Conservation (phyloP, 2,888 invertebrate genomes). For the Lasioglossum villosulum region DNA sequence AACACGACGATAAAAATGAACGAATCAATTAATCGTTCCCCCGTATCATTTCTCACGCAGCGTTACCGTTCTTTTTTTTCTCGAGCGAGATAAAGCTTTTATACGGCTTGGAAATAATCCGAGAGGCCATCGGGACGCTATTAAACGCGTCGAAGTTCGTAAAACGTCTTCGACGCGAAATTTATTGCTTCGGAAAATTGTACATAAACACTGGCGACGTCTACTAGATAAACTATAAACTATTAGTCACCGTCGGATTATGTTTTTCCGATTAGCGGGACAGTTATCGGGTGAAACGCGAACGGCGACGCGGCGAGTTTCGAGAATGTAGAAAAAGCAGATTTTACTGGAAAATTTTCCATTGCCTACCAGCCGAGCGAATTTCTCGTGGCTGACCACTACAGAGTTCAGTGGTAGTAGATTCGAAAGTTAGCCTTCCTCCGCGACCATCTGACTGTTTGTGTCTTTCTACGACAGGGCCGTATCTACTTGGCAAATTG, state of each 20-base stretch:
- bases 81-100: conserved; percentile 31
- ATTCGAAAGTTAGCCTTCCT: conserved; percentile 78
- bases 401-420: conserved; percentile 68
- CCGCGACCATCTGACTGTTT: conserved; percentile 65
- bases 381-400: conserved; percentile 72
- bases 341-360: conserved; percentile 76
- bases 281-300: background rate
- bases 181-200: background rate
- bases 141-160: background rate
- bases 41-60: conserved; percentile 47
- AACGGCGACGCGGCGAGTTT: background rate
- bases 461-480: conserved; percentile 75
- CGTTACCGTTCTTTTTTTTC: background rate
- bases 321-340: background rate
- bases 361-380: conserved; percentile 73
- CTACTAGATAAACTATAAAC: background rate
- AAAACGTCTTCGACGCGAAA: background rate
- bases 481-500: conserved; percentile 65
- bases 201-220: background rate
- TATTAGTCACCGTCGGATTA: background rate
- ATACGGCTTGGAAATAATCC: conserved; percentile 23
- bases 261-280: background rate
- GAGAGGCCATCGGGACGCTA: background rate
- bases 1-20: conserved; percentile 18
- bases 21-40: conserved; percentile 42